A percentile compares a stretch with the other conserved stretches of the same genome.
Conservation (phyloP, 2,888 invertebrate species). For the Tinea semifulvella region DNA sequence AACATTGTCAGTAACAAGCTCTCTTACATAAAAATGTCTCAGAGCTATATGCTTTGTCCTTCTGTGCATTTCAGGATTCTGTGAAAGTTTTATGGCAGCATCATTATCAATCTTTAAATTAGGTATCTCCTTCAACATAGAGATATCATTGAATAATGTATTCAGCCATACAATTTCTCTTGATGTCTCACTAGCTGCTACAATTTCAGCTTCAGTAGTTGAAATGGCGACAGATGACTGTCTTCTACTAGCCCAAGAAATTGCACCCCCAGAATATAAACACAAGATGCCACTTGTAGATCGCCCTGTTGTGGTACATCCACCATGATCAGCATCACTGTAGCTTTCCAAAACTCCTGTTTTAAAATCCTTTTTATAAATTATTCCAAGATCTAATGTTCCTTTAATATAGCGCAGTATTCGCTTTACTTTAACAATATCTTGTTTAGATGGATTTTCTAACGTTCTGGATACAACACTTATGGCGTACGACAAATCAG, state of each 20-base stretch:
- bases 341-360: background rate
- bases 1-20: no score
- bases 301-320: background rate
- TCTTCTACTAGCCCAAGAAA: conserved; percentile 1
- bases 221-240: conserved; percentile 2
- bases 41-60: no score
- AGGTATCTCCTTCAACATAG: no score
- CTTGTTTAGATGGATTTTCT: background rate
- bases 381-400: conserved; percentile 1
- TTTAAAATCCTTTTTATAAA: background rate
- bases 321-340: conserved; percentile 11
- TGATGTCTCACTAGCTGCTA: no score
- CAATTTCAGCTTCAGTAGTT: no score
- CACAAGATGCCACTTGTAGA: conserved; percentile 5
- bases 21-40: no score
- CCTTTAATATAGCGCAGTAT: background rate
- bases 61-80: no score
- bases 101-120: no score
- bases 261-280: background rate
- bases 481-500: conserved; percentile 3
- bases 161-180: no score
- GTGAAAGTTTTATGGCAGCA: no score
- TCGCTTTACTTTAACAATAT: background rate
- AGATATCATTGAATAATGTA: no score
- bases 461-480: background rate